phyloP scores from a whole-genome alignment of 2,113 vertebrate species.

The Henicopernis longicauda region DNA sequence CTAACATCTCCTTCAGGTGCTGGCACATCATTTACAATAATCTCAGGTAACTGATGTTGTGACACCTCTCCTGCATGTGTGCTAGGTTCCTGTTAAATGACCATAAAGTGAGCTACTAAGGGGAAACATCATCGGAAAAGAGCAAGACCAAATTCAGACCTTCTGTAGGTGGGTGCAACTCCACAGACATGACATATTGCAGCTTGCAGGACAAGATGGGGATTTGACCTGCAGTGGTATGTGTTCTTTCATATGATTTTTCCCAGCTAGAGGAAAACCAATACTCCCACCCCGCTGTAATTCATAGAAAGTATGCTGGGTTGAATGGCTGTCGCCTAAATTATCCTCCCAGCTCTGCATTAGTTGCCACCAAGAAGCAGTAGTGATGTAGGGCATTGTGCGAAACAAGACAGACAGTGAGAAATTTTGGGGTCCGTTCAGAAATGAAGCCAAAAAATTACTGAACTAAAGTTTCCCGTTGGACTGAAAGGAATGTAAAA shows the following conservation, averaged over 20 bases:
- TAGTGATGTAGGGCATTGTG: neutral
- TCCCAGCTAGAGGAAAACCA: neutral
- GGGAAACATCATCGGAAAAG: slow-evolving; percentile 19
- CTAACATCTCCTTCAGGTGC: slow-evolving; percentile 69
- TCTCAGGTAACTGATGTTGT: slow-evolving; percentile 67
- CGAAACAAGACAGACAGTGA: neutral
- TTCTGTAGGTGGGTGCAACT: neutral
- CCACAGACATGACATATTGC: neutral
- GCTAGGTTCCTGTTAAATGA: slow-evolving; percentile 34
- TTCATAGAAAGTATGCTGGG: neutral
- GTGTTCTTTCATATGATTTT: slow-evolving; percentile 2
- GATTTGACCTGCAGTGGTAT: neutral
- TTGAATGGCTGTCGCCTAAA: neutral
- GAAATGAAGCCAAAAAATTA: neutral
- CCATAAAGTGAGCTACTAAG: slow-evolving; percentile 51
- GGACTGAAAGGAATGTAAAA: neutral
- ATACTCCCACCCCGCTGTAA: neutral
- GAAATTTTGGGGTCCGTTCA: neutral
- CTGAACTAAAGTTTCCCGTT: neutral
- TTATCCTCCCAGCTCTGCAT: neutral
- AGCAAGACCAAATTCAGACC: slow-evolving; percentile 36
- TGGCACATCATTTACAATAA: slow-evolving; percentile 67
- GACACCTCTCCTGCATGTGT: slow-evolving; percentile 29
- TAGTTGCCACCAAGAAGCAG: slow-evolving; percentile 1
- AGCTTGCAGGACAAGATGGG: neutral